Evolutionary conservation across 2,113 vertebrate genomes (phyloP).

Genomic region (Plecturocebus donacophilus): DNA sequence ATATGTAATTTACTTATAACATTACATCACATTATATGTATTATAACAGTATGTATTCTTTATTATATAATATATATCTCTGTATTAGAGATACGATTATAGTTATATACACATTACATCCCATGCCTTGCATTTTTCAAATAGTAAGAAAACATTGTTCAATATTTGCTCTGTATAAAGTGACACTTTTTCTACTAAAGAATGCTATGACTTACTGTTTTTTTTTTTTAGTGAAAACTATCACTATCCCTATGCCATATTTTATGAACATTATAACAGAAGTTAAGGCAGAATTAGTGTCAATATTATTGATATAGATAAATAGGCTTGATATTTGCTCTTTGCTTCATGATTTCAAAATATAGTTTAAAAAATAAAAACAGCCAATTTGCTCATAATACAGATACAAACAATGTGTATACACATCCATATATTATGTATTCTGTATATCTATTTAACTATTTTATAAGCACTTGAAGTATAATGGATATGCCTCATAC

Average conservation of each 20-base stretch:
- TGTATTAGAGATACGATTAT: neutral
- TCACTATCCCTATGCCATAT: neutral
- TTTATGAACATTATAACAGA: neutral
- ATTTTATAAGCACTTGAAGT: neutral
- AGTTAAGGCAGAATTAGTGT: neutral
- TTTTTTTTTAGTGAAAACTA: neutral
- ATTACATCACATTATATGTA: neutral
- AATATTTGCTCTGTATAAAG: neutral
- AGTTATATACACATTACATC: neutral
- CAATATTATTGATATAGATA: neutral
- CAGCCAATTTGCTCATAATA: neutral
- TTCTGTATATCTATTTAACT: neutral
- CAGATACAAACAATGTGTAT: neutral
- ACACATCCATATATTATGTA: neutral
- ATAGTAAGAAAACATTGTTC: neutral
- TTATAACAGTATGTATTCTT: neutral
- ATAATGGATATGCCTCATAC: neutral
- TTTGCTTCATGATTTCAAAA: neutral
- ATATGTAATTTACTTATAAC: neutral
- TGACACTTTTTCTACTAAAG: neutral
- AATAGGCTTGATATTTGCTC: neutral
- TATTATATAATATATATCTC: neutral
- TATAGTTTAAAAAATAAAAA: neutral
- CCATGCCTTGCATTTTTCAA: neutral
- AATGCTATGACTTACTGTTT: neutral